Percentiles rank a stretch among this genome's conserved stretches.
phyloP scores from a whole-genome alignment of 2,888 invertebrate genomes.

The Dorcus parallelipipedus region DNA sequence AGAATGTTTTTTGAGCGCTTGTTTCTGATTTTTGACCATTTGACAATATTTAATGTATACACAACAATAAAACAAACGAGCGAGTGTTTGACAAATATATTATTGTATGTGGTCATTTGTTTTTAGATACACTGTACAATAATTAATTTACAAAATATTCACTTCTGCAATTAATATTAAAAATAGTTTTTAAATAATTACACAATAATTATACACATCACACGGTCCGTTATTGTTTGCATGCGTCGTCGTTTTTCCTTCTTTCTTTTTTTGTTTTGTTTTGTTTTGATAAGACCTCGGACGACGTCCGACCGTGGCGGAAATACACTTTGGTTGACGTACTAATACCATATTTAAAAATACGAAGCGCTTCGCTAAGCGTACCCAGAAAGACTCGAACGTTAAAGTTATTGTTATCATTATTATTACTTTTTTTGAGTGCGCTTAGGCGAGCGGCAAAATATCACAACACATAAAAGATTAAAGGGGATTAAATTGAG shows the following conservation, averaged over 20 bases:
- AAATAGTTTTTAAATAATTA: conserved; percentile 20
- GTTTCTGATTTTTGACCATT: too few relatives aligned
- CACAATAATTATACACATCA: conserved; percentile 26
- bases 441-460: conserved; percentile 14
- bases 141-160: conserved; percentile 33
- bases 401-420: too few relatives aligned
- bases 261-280: too few relatives aligned
- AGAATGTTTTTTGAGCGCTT: too few relatives aligned
- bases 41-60: neutral
- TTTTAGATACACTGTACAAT: conserved; percentile 32
- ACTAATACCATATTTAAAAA: conserved; percentile 31
- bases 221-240: conserved; percentile 17
- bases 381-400: conserved; percentile 3
- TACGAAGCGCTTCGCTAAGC: conserved; percentile 24
- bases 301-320: conserved; percentile 4
- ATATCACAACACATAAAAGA: conserved; percentile 27
- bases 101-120: conserved; percentile 24
- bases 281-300: too few relatives aligned
- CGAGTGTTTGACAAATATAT: conserved; percentile 23
- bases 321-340: conserved; percentile 35
- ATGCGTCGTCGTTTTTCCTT: neutral
- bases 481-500: conserved; percentile 22
- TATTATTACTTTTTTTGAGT: too few relatives aligned
- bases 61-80: conserved; percentile 5
- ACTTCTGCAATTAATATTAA: conserved; percentile 20